Evolutionary conservation across 2,888 invertebrate species (phyloP).

Genomic region (Xestia sexstrigata): DNA sequence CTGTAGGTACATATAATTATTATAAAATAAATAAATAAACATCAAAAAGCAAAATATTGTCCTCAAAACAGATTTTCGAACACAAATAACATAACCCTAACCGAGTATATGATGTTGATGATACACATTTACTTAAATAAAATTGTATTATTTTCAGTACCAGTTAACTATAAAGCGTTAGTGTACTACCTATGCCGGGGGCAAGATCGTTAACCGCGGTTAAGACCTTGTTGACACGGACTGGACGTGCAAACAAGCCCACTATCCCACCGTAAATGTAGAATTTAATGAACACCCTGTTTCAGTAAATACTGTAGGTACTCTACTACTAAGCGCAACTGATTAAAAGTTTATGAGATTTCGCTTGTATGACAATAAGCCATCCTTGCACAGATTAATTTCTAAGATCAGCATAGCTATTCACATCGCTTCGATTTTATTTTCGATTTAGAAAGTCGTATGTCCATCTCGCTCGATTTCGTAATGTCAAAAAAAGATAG

Average conservation of each 20-base stretch:
- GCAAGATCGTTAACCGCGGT: constrained; percentile 41
- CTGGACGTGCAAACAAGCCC: constrained; percentile 64
- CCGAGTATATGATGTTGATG: neutral
- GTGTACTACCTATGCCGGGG: constrained; percentile 24
- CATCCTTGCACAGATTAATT: neutral
- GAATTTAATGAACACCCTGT: constrained; percentile 52
- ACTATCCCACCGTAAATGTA: constrained; percentile 45
- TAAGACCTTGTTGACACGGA: constrained; percentile 64
- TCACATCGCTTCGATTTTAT: too few species aligned
- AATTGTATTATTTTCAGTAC: constrained; percentile 7
- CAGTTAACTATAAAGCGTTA: constrained; percentile 1
- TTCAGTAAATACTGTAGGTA: constrained; percentile 37
- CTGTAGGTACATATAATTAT: too few species aligned
- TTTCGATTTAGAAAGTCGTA: too few species aligned
- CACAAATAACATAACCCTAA: neutral
- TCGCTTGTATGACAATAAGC: neutral
- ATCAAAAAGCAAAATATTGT: neutral
- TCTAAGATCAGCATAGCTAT: too few species aligned
- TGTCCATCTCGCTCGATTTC: too few species aligned
- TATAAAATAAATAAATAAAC: neutral
- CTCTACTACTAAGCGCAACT: constrained; percentile 7
- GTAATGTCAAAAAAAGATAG: too few species aligned
- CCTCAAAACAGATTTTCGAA: neutral
- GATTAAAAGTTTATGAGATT: neutral
- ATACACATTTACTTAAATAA: neutral